Evolutionary conservation across 2,113 vertebrate species (phyloP), one percentile per base, ranked within the genome.

Genomic region (Clupea harengus): DNA sequence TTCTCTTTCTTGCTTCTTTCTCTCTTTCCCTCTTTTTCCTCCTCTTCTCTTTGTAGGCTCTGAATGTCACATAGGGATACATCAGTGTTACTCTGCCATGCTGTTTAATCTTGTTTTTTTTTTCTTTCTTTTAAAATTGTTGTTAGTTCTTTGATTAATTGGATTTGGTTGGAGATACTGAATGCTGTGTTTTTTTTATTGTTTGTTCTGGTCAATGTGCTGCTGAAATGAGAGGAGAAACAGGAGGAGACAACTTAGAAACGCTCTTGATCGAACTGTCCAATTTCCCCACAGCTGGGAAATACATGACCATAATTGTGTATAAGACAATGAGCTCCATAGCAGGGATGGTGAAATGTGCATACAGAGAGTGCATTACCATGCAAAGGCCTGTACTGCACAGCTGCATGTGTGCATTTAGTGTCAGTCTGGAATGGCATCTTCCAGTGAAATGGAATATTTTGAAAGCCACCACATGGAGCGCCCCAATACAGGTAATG

Each of bases 11-110:
- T 46, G 45, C 7, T 32, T 88, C 46, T 82, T 57, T 87, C 20
- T 84, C 49, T 44, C 80, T 85, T 45, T 45, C 47, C 20, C 67
- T 75, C 28, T 44, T 32, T 32, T 18, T 75, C 64, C 25, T 78
- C 45, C 49, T 84, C 25, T 78, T 57, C 49, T 84, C 25, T 75
- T 88, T 75, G 52, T 75, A 89, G 81, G 88, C 84, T 86, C 82
- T 46, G 82, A 47, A 80, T 85, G 50, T 78, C 67, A 82, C 22
- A n/a, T 64, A 25, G 50, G 75, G 81, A 67, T 22, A 45, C 54
- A 17, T 81, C 45, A 15, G 72, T 78, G 72, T 78, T 28, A 32
- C 72, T 78, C 13, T 78, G 72, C 72, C 72, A 39, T 39, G 72
- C 28, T 75, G 25, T 75, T 75, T 1, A 78, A 78, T 78, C 25